Conservation (phyloP, 1,140 invertebrate species). For the Bombus polaris region DNA sequence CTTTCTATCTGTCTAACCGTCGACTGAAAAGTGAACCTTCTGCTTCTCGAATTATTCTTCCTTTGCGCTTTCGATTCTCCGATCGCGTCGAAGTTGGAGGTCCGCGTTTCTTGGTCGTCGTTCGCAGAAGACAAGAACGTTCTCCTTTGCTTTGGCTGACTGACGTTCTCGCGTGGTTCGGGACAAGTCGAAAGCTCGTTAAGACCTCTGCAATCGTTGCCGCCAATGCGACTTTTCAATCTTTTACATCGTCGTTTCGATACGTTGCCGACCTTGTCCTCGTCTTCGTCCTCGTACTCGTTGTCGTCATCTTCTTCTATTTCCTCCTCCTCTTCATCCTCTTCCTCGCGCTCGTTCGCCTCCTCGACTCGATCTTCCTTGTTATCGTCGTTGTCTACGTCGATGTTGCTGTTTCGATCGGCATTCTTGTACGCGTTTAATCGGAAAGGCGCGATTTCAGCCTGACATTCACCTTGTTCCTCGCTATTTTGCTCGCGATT, state of each 20-base stretch:
- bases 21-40: constrained; percentile 92
- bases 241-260: constrained; percentile 30
- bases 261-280: not conserved
- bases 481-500: constrained; percentile 43
- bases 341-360: not conserved
- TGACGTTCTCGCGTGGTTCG: constrained; percentile 81
- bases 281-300: not conserved
- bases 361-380: not conserved
- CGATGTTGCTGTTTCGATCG: not conserved
- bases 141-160: constrained; percentile 71
- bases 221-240: not conserved
- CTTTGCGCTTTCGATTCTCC: constrained; percentile 68
- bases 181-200: constrained; percentile 59
- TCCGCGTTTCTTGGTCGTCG: constrained; percentile 60
- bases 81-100: constrained; percentile 59
- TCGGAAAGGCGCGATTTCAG: not conserved
- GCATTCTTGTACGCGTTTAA: not conserved
- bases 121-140: not conserved
- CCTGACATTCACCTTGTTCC: not conserved
- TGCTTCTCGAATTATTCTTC: constrained; percentile 77
- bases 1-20: constrained; percentile 91
- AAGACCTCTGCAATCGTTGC: constrained; percentile 24
- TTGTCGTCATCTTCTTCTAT: not conserved
- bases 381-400: not conserved
- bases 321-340: not conserved